Base-by-base conservation (phyloP, 2,797 vertebrate genomes). In the Miichthys miiuy region DNA sequence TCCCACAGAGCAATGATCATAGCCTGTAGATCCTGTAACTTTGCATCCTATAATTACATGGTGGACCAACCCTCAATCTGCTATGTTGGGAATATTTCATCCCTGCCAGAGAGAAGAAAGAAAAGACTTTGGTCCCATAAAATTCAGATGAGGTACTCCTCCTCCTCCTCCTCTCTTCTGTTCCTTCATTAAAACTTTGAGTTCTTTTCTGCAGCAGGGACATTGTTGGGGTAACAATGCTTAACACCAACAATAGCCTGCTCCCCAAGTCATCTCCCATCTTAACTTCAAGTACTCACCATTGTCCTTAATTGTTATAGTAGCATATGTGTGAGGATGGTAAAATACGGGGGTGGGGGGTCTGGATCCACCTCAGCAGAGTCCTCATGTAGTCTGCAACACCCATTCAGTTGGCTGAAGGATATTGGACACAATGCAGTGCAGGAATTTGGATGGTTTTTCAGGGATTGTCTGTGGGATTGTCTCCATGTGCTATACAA, bases 161-260 rank as follows among this genome's bases (percentile, higher is more conserved):
- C 41, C 41, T 72, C 48, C 71, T 51, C 47, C 68, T 72, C 34
- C 23, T 72, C 72, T 78, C 61, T 44, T 75, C 54, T 30, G 27
- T 56, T 55, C 55, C 21, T 62, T 54, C 72, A 73, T 80, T 79
- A 68, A 79, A 84, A 85, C 64, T 20, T 62, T 20, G 57, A 76
- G 79, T 69, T 72, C 60, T 67, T 87, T 85, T 76, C 48, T 72
- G 82, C 69, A 42, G 71, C 50, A 21, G 55, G 34, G 81, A 73
- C 73, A 81, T 89, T 87, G 87, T 89, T 73, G 63, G 56, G 67
- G 61, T 84, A 85, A 93, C 92, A 92, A 93, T 91, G 87, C 86
- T 93, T 91, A 90, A 94, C 88, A 89, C 85, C 72, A 87, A 94
- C 94, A 94, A 95, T 89, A 88, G 91, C 72, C 75, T 18, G 64